Conservation (phyloP, 2,888 invertebrate species). For the Melieria picta region DNA sequence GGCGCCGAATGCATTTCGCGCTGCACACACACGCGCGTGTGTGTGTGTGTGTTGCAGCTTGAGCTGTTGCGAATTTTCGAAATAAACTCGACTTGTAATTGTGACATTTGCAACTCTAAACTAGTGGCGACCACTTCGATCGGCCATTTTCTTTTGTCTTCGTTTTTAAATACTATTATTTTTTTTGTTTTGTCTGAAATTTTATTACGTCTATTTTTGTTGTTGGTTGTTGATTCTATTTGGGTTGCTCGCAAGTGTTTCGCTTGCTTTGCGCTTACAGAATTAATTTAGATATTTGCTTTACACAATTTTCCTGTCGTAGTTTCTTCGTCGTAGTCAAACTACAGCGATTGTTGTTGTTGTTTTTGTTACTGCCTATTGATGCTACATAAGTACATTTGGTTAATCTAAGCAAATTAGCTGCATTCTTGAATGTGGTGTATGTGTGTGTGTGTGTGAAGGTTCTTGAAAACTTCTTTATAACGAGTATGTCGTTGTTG, state of each 20-base stretch:
- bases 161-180: slow-evolving; percentile 27
- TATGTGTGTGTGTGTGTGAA: too few species aligned
- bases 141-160: slow-evolving; percentile 21
- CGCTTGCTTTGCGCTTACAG: slow-evolving; percentile 32
- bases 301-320: slow-evolving; percentile 44
- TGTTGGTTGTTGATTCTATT: slow-evolving; percentile 11
- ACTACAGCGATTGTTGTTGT: slow-evolving; percentile 19
- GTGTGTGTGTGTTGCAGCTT: too few species aligned
- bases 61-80: too few species aligned
- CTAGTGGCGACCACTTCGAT: too few species aligned
- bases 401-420: too few species aligned
- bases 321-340: slow-evolving; percentile 22
- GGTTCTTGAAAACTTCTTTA: too few species aligned
- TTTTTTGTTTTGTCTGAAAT: slow-evolving; percentile 20
- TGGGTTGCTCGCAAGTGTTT: slow-evolving; percentile 2
- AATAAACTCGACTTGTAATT: too few species aligned
- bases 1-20: background rate
- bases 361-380: background rate
- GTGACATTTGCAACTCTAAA: too few species aligned
- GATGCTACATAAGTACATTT: too few species aligned
- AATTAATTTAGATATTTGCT: slow-evolving; percentile 52
- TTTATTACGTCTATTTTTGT: slow-evolving; percentile 17
- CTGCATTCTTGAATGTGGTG: too few species aligned
- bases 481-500: too few species aligned
- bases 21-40: background rate